Base-by-base conservation (phyloP, 1,140 invertebrate species). In the Agraylea sexmaculata region DNA sequence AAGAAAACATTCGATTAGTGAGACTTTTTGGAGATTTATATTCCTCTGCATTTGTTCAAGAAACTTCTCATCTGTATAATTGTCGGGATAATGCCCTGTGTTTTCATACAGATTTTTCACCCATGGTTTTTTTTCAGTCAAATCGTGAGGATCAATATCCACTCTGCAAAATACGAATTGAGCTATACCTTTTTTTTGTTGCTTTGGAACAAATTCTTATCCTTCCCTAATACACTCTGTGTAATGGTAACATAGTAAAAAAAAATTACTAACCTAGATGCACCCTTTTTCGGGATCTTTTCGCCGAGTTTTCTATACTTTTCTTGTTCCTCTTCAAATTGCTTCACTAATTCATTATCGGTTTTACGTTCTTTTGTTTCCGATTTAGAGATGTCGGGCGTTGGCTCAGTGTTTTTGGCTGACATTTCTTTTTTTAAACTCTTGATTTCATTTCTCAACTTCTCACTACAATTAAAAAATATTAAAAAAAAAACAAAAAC, bases 31-130 rank as follows among this genome's bases (percentile, higher is more conserved):
- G 5, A 84, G 68, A 57, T 84, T 74, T 10, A 87, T 63, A 66
- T 95, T 95, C 53, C 83, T 92, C 42, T 73, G 74, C 23, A 95
- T 53, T 48, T 93, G 83, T 56, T 85, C 75, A 7, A 95, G 62
- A 59, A 96, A 95, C 21, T 73, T 71, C 23, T 61, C 58, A 59
- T 91, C 84, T 0, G 89, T 92, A 54, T 94, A 93, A 66, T 95
- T 93, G 56, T 95, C 91, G 0, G 87, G 81, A 51, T 84, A 82
- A n/a, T 34, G 25, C 25, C 76, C 78, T 44, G 82, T 73, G 56
- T 90, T 82, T 56, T 87, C 80, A 52, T 93, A 96, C 12, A 96
- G 66, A 54, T 88, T 85, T 66, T 92, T 93, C 42, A 74, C 71
- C 89, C 89, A 94, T 12, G 66, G 62, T 53, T 64, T 69, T 51